Conservation (phyloP, 2,797 vertebrate species). For the Eleutherodactylus coqui region DNA sequence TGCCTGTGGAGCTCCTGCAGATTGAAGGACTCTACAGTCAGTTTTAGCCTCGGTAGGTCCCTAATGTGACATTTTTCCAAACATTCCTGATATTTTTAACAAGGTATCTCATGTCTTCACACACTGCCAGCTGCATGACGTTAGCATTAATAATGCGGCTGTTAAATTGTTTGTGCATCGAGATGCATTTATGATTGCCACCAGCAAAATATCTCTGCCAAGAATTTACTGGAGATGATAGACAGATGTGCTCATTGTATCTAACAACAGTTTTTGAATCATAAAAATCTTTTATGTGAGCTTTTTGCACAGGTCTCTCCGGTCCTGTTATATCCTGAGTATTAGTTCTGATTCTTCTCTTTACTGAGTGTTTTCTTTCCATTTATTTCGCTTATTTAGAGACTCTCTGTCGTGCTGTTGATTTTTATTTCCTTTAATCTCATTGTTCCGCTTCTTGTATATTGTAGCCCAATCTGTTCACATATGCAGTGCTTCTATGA, state of each 20-base stretch:
- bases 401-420: not conserved
- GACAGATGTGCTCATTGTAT: slow-evolving; percentile 62
- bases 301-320: slow-evolving; percentile 32
- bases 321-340: slow-evolving; percentile 37
- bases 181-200: slow-evolving; percentile 57
- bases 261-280: slow-evolving; percentile 60
- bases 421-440: not conserved
- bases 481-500: not conserved
- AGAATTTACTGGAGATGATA: slow-evolving; percentile 46
- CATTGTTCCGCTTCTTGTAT: not conserved
- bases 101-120: slow-evolving; percentile 23
- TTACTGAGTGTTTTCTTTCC: slow-evolving; percentile 4
- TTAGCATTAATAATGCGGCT: slow-evolving; percentile 44
- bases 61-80: slow-evolving; percentile 22
- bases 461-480: not conserved
- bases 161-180: slow-evolving; percentile 52
- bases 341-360: not conserved
- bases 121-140: slow-evolving; percentile 20
- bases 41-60: not conserved
- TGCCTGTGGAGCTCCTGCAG: not conserved
- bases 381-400: not conserved
- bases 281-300: slow-evolving; percentile 54
- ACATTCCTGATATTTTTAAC: slow-evolving; percentile 25
- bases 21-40: slow-evolving; percentile 3
- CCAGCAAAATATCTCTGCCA: slow-evolving; percentile 53